Conservation (phyloP, 2,888 invertebrate genomes). For the Pedicia rivosa region DNA sequence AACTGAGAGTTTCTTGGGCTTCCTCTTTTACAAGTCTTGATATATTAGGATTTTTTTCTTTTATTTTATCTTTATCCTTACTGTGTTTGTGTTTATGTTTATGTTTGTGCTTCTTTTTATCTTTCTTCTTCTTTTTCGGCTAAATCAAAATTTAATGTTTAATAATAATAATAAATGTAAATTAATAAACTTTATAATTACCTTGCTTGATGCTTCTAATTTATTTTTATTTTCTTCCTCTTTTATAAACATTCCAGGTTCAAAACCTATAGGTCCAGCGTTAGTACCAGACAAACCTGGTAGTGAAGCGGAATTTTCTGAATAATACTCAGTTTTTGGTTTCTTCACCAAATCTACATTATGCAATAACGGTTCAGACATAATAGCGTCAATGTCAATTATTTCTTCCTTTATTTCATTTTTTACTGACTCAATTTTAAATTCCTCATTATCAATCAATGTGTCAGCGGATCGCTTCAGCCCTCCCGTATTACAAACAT, state of each 20-base stretch:
- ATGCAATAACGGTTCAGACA: conserved; percentile 13
- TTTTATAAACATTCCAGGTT: conserved; percentile 67
- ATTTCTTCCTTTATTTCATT: conserved; percentile 11
- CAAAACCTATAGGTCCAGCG: conserved; percentile 59
- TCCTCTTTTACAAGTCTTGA: conserved; percentile 25
- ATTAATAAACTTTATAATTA: conserved; percentile 13
- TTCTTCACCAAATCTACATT: conserved; percentile 17
- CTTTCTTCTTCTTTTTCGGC: conserved; percentile 58
- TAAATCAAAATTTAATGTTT: conserved; percentile 19
- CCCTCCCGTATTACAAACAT: too few species aligned
- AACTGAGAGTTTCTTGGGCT: conserved; percentile 30
- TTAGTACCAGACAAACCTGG: conserved; percentile 53
- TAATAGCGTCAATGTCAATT: conserved; percentile 16
- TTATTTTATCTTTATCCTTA: conserved; percentile 36
- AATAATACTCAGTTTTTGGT: conserved; percentile 40
- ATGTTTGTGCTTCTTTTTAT: conserved; percentile 73
- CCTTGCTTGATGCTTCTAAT: conserved; percentile 36
- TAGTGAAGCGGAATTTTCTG: conserved; percentile 65
- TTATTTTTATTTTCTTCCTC: conserved; percentile 36
- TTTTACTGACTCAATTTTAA: conserved; percentile 17
- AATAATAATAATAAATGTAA: conserved; percentile 5
- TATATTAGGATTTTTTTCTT: conserved; percentile 25
- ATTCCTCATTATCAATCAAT: conserved; percentile 22
- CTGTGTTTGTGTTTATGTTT: conserved; percentile 83
- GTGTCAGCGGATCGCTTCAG: too few species aligned